Base-by-base conservation (phyloP, 2,113 vertebrate species). In the Tapirus terrestris region DNA sequence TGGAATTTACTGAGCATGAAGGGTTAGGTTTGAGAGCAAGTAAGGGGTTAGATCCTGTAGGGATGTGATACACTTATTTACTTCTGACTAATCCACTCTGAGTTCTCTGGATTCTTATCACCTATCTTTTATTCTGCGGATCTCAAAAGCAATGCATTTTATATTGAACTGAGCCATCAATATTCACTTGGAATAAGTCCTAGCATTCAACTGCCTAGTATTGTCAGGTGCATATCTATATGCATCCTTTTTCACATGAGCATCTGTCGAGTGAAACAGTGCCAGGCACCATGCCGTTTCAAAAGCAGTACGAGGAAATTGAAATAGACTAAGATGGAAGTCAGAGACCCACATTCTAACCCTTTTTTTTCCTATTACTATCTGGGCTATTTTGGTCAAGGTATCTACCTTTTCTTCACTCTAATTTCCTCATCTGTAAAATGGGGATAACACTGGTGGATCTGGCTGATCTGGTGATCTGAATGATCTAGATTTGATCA, bases 231-330 rank as follows among this genome's bases (percentile, higher is more conserved):
- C 75, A 87, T 97, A 63, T 67, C 94, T 92, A 61, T 83, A 90
- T 51, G 73, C 83, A 80, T 95, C 33, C 18, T 58, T 94, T 97
- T 85, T 79, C 73, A 29, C 48, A 84, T 31, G 73, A 97, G 82
- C 92, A 96, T 93, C 89, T 98, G 96, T 94, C 88, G 89, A 82
- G 36, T 92, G 68, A 89, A 91, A 97, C 96, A n/a, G 31, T 76
- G 92, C 53, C 86, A 96, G 85, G 89, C 33, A 43, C 20, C 85
- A 93, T 36, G 68, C 0, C 56, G 58, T 23, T 94, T 36, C 4
- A 6, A 97, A 96, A 96, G 60, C 70, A 96, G 10, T 21, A 16
- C 1, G 6, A 63, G 25, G 43, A 86, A 94, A 95, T 29, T 63
- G 67, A 94, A 94, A 93, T 2, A 16, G n/a, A 65, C 48, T 61